Evolutionary conservation across 2,797 vertebrate genomes (phyloP).

Genomic region (Sebastiscus albofasciatus): DNA sequence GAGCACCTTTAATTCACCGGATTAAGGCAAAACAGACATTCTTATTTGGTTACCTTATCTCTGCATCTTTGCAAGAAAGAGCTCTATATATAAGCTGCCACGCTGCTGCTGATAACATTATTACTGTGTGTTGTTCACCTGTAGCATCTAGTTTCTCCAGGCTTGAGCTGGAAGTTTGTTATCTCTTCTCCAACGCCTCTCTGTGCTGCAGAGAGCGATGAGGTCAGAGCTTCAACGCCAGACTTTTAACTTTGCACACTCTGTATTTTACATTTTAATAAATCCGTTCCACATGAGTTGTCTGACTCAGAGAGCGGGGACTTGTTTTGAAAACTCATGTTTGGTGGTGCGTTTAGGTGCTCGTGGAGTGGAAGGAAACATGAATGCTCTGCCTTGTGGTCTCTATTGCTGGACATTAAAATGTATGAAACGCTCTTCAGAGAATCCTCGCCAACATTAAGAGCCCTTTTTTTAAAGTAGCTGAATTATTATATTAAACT

Average conservation of each 20-base stretch:
- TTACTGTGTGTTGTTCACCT: background rate
- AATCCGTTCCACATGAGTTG: background rate
- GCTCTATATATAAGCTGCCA: background rate
- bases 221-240: background rate
- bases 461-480: background rate
- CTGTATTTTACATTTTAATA: slow-evolving; percentile 40
- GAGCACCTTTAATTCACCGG: background rate
- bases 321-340: background rate
- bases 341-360: slow-evolving; percentile 2
- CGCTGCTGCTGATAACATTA: background rate
- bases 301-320: background rate
- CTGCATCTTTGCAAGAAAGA: background rate
- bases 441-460: background rate
- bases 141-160: background rate
- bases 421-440: background rate
- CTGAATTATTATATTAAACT: background rate
- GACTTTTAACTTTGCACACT: background rate
- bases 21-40: background rate
- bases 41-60: background rate
- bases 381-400: background rate
- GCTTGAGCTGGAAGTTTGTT: background rate
- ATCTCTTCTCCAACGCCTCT: background rate
- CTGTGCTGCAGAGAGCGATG: slow-evolving; percentile 2
- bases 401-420: background rate
- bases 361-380: background rate